Percentiles rank a stretch among this genome's conserved stretches.
These are phyloP conservation scores for Malachius bipustulatus DNA, from an alignment of 2,888 invertebrate genomes.

Conservation along the genomic window DNA sequence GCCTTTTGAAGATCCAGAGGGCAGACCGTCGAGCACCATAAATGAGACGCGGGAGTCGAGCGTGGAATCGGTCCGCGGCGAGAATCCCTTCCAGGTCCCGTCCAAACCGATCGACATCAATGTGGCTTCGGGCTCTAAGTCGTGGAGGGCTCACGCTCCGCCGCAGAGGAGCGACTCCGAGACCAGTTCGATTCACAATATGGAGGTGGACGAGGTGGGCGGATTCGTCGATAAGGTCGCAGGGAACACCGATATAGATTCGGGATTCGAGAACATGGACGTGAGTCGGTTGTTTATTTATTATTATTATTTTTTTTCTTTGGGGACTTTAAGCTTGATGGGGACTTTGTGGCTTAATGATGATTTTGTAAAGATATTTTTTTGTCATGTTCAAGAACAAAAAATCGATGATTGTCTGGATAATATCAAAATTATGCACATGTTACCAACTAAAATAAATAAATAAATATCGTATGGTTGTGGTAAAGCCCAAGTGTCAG, in stretches of 20 bases:
- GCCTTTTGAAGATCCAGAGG: background rate
- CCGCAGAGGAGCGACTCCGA: conserved; percentile 37
- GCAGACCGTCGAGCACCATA: conserved; percentile 6
- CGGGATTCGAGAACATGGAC: conserved; percentile 68
- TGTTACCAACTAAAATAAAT: too few species aligned
- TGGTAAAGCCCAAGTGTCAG: too few species aligned
- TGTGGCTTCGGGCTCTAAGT: conserved; percentile 29
- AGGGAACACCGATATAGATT: conserved; percentile 50
- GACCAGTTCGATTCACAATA: conserved; percentile 39
- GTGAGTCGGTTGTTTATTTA: too few species aligned
- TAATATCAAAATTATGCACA: too few species aligned
- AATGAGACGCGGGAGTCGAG: conserved; percentile 1
- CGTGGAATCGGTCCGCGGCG: background rate
- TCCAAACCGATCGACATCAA: conserved; percentile 34
- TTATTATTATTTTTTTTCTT: too few species aligned
- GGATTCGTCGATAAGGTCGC: conserved; percentile 35
- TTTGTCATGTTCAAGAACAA: too few species aligned
- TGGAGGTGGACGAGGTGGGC: conserved; percentile 47
- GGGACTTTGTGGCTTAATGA: too few species aligned
- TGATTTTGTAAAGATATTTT: too few species aligned
- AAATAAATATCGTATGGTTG: too few species aligned
- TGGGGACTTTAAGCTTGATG: too few species aligned
- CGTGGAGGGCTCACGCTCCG: conserved; percentile 21
- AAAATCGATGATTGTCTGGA: too few species aligned
- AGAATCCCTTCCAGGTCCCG: conserved; percentile 30